Evolutionary conservation across 2,888 invertebrate genomes (phyloP).

Genomic region (Oscheius myriophilus): DNA sequence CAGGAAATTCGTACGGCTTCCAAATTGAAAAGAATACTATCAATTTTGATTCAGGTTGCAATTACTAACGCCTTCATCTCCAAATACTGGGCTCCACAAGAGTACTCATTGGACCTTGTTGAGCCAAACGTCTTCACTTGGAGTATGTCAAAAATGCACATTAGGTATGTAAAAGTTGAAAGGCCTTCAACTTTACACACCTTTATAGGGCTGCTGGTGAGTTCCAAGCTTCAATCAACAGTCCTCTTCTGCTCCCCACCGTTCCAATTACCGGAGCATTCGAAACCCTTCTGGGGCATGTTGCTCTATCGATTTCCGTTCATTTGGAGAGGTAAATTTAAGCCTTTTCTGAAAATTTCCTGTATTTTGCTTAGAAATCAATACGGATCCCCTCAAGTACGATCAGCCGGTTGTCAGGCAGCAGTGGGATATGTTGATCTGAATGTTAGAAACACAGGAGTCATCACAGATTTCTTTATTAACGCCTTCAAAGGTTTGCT

Average conservation of each 20-base stretch:
- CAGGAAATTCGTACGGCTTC: too few relatives aligned
- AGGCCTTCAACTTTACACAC: neutral
- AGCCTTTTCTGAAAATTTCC: conserved; percentile 32
- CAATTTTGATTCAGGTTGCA: conserved; percentile 52
- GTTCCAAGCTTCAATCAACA: conserved; percentile 66
- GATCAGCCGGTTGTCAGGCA: conserved; percentile 61
- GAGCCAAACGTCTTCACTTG: conserved; percentile 68
- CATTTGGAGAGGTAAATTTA: conserved; percentile 58
- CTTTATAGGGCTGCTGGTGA: conserved; percentile 65
- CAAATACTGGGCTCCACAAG: conserved; percentile 70
- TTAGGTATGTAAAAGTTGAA: conserved; percentile 50
- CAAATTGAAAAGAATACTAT: too few relatives aligned
- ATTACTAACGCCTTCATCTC: conserved; percentile 66
- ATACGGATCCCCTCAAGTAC: conserved; percentile 66
- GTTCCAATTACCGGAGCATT: conserved; percentile 68
- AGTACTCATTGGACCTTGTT: conserved; percentile 65
- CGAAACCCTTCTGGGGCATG: conserved; percentile 69
- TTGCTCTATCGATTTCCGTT: conserved; percentile 66
- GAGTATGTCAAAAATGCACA: conserved; percentile 70
- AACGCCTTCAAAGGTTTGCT: conserved; percentile 66
- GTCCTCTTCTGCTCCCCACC: conserved; percentile 65
- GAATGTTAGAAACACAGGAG: conserved; percentile 69
- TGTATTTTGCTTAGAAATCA: conserved; percentile 63
- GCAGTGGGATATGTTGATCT: conserved; percentile 68
- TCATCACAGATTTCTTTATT: conserved; percentile 70